Evolutionary conservation across 2,888 invertebrate species (phyloP), one percentile per base, ranked within the genome.

Genomic region (Tinea semifulvella): DNA sequence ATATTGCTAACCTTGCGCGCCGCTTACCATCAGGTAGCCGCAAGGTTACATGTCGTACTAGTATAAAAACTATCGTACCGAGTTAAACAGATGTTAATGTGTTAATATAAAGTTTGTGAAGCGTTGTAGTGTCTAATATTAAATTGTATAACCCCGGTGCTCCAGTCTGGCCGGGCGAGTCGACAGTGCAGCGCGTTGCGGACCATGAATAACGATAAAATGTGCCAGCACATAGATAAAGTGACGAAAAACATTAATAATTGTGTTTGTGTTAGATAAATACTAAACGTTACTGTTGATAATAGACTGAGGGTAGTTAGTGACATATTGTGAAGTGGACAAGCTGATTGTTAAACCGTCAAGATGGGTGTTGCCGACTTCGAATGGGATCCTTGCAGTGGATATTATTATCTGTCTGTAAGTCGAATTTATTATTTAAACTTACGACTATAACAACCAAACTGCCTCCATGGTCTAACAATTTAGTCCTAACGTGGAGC

Each of bases 291-390:
- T 35, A n/a, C n/a, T n/a, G n/a, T n/a, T n/a, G n/a, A n/a, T 31
- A 11, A 14, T 16, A 18, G 16, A 14, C 11, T 36, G 36, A 36
- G 36, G 36, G 36, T 36, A 36, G 36, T 36, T 36, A 3, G 10
- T 17, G 31, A 36, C 10, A 2, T 17, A 18, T 35, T 14, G 10
- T 28, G 11, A n/a, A 11, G 11, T 22, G 25, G 25, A 17, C 17
- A 18, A 36, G 10, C 36, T 36, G 25, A 22, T n/a, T n/a, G 31
- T 31, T 31, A 18, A 35, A 35, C 35, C 5, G 17, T 66, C 57
- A 75, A 73, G 62, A 80, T 80, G 80, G 80, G 80, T 68, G 73
- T 77, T 67, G 71, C 57, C 54, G 75, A 79, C 50, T 77, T 63
- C 54, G 77, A 79, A 59, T 80, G 77, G 79, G 79, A 79, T 56